Evolutionary conservation across 2,113 vertebrate species (phyloP).

Genomic region (Geococcyx californianus): DNA sequence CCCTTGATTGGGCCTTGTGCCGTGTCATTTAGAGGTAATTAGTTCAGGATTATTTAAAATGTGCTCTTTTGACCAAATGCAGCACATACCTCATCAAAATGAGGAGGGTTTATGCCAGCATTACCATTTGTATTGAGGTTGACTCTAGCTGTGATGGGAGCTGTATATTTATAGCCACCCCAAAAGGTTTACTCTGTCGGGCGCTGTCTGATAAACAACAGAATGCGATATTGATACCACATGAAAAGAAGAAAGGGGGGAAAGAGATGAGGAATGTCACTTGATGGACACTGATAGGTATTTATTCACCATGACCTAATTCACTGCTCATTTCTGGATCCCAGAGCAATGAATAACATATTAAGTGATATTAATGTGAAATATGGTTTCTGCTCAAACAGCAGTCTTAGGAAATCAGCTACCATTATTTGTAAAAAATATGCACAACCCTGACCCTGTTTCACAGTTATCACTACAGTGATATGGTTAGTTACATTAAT

Average conservation of each 20-base stretch:
- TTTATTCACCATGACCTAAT: slow-evolving; percentile 64
- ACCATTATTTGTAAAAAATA: slow-evolving; percentile 38
- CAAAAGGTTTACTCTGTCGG: slow-evolving; percentile 35
- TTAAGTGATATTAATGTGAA: slow-evolving; percentile 67
- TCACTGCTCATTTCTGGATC: slow-evolving; percentile 33
- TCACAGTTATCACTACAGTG: neutral
- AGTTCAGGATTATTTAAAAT: slow-evolving; percentile 27
- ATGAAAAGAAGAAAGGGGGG: neutral
- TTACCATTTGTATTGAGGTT: neutral
- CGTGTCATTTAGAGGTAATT: neutral
- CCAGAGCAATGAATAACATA: slow-evolving; percentile 63
- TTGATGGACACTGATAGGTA: slow-evolving; percentile 57
- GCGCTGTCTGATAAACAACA: slow-evolving; percentile 23
- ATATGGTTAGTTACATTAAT: neutral
- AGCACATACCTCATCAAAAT: neutral
- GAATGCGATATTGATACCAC: slow-evolving; percentile 46
- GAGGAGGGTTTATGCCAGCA: slow-evolving; percentile 16
- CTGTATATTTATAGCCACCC: neutral
- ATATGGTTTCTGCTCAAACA: slow-evolving; percentile 57
- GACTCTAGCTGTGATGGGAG: neutral
- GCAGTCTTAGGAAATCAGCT: slow-evolving; percentile 46
- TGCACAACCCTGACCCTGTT: neutral
- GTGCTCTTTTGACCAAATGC: neutral
- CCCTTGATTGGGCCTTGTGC: neutral
- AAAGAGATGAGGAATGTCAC: slow-evolving; percentile 49